A percentile compares a stretch with the other conserved stretches of the same genome.
phyloP scores from a whole-genome alignment of 2,888 invertebrate genomes.

The Arrhopalites spinosus region DNA sequence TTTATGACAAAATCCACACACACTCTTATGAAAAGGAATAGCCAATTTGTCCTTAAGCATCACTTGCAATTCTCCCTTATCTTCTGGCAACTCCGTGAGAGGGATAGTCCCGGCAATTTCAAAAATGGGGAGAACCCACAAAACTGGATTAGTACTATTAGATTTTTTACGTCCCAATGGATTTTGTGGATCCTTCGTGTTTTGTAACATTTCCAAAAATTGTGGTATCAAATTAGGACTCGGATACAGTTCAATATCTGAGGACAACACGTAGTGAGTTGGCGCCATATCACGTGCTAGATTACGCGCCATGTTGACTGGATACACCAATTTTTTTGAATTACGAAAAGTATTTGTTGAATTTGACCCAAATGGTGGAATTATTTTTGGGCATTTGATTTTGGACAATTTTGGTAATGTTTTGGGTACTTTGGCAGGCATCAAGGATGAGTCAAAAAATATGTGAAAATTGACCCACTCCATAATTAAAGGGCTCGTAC shows the following conservation, averaged over 20 bases:
- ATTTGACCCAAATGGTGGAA: neutral
- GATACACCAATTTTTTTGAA: constrained; percentile 80
- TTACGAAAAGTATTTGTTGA: constrained; percentile 64
- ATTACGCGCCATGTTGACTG: constrained; percentile 87
- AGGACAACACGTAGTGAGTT: constrained; percentile 81
- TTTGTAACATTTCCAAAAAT: constrained; percentile 74
- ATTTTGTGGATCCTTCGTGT: too few relatives aligned
- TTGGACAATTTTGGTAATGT: neutral
- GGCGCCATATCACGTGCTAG: constrained; percentile 81
- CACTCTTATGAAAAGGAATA: constrained; percentile 87
- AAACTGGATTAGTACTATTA: constrained; percentile 62
- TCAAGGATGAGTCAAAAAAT: constrained; percentile 74
- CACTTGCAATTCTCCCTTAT: constrained; percentile 69
- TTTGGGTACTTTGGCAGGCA: constrained; percentile 62
- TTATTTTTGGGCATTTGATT: neutral
- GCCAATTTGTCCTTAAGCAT: constrained; percentile 78
- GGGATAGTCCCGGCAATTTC: constrained; percentile 86
- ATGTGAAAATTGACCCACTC: constrained; percentile 86
- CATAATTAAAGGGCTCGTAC: constrained; percentile 71
- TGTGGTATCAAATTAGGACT: constrained; percentile 78
- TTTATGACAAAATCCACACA: constrained; percentile 84
- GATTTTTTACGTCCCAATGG: neutral
- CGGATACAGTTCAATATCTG: constrained; percentile 89
- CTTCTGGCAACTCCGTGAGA: constrained; percentile 73
- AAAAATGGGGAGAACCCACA: constrained; percentile 86